Evolutionary conservation across 2,797 vertebrate species (phyloP).

Genomic region (Amazona ochrocephala): DNA sequence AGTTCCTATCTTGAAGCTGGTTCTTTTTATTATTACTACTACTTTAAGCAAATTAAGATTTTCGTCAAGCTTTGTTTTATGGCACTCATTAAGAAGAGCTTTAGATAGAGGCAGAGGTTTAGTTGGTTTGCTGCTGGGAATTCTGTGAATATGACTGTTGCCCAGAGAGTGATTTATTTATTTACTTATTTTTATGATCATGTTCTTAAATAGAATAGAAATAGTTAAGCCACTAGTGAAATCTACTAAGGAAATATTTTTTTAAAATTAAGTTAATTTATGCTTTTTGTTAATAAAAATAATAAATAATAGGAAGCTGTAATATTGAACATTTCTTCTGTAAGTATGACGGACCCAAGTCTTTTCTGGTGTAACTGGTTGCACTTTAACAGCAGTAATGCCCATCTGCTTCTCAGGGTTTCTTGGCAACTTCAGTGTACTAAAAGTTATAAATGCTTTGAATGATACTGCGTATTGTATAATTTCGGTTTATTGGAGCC

Average conservation of each 20-base stretch:
- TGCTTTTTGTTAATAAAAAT: neutral
- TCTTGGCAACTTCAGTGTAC: slow-evolving; percentile 50
- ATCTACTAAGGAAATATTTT: neutral
- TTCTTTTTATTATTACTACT: neutral
- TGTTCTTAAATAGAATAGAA: neutral
- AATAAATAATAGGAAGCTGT: neutral
- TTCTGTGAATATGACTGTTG: neutral
- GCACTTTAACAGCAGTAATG: slow-evolving; percentile 46
- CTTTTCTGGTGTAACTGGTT: slow-evolving; percentile 1
- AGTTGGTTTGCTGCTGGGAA: neutral
- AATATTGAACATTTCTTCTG: neutral
- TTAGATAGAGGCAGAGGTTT: neutral
- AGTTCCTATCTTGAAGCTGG: neutral
- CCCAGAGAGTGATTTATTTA: neutral
- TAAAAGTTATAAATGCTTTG: slow-evolving; percentile 41
- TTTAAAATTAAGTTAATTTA: neutral
- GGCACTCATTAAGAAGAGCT: neutral
- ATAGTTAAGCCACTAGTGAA: neutral
- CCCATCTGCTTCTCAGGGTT: slow-evolving; percentile 57
- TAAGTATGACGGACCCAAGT: neutral
- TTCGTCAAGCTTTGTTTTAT: neutral
- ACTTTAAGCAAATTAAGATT: neutral
- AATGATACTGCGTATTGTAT: slow-evolving; percentile 29
- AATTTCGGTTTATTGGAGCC: slow-evolving; percentile 24
- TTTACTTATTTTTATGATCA: neutral